Evolutionary conservation across 2,113 vertebrate species (phyloP).

Genomic region (Craseonycteris thonglongyai): DNA sequence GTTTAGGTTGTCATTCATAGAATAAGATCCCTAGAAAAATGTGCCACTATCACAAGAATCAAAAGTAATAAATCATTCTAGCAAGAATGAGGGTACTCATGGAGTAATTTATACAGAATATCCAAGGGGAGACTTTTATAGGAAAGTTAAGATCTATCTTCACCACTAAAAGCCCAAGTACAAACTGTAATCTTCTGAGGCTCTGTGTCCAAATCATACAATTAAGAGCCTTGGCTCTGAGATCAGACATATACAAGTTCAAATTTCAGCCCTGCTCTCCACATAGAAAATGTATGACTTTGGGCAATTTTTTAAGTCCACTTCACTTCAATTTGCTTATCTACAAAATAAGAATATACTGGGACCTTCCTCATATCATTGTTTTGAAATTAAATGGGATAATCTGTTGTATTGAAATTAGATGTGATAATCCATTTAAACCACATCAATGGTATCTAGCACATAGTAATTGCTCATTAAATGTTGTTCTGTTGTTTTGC

Average conservation of each 20-base stretch:
- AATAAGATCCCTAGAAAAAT: neutral
- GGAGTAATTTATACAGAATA: neutral
- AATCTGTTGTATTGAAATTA: neutral
- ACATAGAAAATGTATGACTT: neutral
- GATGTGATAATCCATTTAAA: neutral
- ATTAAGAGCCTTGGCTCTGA: neutral
- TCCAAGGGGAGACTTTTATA: neutral
- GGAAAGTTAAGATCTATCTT: neutral
- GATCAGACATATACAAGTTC: neutral
- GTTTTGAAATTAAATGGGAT: neutral
- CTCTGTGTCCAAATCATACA: neutral
- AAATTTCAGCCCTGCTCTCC: neutral
- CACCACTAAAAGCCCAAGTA: neutral
- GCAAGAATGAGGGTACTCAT: neutral
- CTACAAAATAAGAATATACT: neutral
- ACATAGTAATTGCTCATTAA: neutral
- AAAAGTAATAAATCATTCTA: neutral
- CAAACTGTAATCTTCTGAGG: neutral
- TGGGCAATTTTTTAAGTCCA: neutral
- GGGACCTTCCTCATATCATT: neutral
- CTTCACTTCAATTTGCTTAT: neutral
- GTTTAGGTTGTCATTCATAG: neutral
- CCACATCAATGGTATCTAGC: neutral
- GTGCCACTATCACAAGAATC: neutral
- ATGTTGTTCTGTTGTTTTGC: neutral